Percentiles rank a stretch among this genome's conserved stretches.
Evolutionary conservation across 2,888 invertebrate genomes (phyloP).

Genomic region (Chromoteleia sp.): DNA sequence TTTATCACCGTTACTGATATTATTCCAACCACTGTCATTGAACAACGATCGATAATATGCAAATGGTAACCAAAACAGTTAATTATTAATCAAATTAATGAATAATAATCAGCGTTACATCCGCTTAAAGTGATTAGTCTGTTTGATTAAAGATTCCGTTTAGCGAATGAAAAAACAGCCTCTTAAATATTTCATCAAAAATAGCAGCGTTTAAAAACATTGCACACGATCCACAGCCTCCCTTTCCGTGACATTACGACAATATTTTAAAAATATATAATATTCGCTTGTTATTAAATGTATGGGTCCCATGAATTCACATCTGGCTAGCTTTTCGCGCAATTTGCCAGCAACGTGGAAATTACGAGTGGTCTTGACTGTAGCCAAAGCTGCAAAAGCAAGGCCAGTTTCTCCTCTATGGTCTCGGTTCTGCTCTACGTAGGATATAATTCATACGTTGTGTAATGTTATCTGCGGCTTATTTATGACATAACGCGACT

Average conservation of each 20-base stretch:
- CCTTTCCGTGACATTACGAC: background rate
- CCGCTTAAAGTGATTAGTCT: constrained; percentile 1
- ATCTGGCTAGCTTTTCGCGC: constrained; percentile 71
- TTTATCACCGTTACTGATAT: constrained; percentile 2
- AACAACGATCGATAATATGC: background rate
- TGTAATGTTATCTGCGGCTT: constrained; percentile 77
- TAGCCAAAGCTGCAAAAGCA: constrained; percentile 66
- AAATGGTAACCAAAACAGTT: constrained; percentile 12
- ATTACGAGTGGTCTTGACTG: constrained; percentile 74
- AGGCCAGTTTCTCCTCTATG: constrained; percentile 61
- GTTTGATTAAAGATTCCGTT: constrained; percentile 15
- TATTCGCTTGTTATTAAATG: constrained; percentile 34
- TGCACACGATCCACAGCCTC: background rate
- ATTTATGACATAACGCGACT: constrained; percentile 73
- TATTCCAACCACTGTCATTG: background rate
- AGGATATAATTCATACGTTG: constrained; percentile 74
- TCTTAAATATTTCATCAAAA: constrained; percentile 8
- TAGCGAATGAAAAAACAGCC: background rate
- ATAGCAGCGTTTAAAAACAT: background rate
- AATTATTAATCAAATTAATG: constrained; percentile 12
- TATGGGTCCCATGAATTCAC: constrained; percentile 56
- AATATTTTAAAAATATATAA: constrained; percentile 43
- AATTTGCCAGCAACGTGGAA: constrained; percentile 71
- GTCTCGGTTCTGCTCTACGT: constrained; percentile 68
- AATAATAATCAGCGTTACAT: constrained; percentile 4